Base-by-base conservation (phyloP, 2,797 vertebrate species). In the Acropternis orthonyx region DNA sequence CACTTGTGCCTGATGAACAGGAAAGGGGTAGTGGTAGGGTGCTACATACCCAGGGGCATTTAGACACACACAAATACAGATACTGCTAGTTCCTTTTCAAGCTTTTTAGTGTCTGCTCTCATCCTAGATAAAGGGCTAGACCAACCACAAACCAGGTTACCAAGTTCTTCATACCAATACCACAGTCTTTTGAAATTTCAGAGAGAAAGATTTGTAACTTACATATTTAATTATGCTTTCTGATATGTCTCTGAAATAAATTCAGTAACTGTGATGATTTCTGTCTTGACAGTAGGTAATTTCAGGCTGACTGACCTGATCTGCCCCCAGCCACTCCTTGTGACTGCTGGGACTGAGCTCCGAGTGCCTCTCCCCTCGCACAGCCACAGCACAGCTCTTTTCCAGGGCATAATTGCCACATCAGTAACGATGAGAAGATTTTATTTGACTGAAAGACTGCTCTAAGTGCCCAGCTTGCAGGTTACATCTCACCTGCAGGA, bases 401-500 rank as follows among this genome's bases (percentile, higher is more conserved):
- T 66, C 66, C 11, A 1, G 49, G 85, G 30, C 74, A 10, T 68
- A 92, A 96, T 93, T 92, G 76, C 80, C 72, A 51, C 83, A 96
- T 94, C 86, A 87, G 77, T 69, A 88, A 77, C 0, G 6, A 86
- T 7, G 65, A 93, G 80, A 92, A 49, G 85, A 90, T 86, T 95
- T 87, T 54, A 67, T 92, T 90, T 96, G 91, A 95, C 83, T 75
- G 76, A 77, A 83, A 92, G 74, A 61, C 77, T 49, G 76, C 85
- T 93, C 61, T 82, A 79, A 95, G 89, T 72, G 80, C 88, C 77
- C 93, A 44, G 71, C 80, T 63, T 59, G 83, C 91, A 92, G 87
- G 92, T 86, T 94, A 67, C 85, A 68, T 67, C 93, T 94, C 94
- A 96, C 95, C 95, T 97, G 85, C 88, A 92, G 80, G 85, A 97